A percentile compares a stretch with the other conserved stretches of the same genome.
Conservation (phyloP, 2,888 invertebrate genomes). For the Myathropa florea region DNA sequence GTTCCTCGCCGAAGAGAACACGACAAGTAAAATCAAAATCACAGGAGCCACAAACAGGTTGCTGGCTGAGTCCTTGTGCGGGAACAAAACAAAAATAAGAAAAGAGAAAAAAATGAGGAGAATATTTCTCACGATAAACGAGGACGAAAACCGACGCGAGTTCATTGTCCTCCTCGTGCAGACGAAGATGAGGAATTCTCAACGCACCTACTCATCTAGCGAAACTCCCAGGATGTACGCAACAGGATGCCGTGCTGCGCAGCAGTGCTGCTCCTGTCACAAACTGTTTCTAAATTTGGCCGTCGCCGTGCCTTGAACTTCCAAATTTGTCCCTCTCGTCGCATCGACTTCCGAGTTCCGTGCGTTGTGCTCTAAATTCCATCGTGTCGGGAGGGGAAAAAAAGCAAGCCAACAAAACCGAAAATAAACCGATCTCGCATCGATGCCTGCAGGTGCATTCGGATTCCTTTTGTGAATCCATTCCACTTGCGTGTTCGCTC, state of each 20-base stretch:
- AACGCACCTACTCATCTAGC: conserved; percentile 28
- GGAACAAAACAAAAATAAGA: not conserved
- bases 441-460: conserved; percentile 45
- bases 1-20: conserved; percentile 24
- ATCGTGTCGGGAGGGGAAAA: not conserved
- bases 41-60: conserved; percentile 63
- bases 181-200: not conserved
- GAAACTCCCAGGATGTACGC: conserved; percentile 44
- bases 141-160: conserved; percentile 28
- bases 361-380: conserved; percentile 58
- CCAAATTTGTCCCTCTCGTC: conserved; percentile 56
- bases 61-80: conserved; percentile 41
- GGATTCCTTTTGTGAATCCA: conserved; percentile 66
- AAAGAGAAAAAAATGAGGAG: not conserved
- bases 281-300: conserved; percentile 63
- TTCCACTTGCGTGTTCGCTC: conserved; percentile 65
- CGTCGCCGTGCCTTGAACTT: conserved; percentile 29
- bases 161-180: conserved; percentile 48
- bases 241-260: conserved; percentile 42
- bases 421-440: conserved; percentile 32
- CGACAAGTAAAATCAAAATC: conserved; percentile 29
- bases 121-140: conserved; percentile 55
- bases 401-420: not conserved
- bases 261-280: conserved; percentile 25
- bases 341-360: conserved; percentile 63